phyloP scores from a whole-genome alignment of 2,113 vertebrate genomes.

The Sturnus vulgaris region DNA sequence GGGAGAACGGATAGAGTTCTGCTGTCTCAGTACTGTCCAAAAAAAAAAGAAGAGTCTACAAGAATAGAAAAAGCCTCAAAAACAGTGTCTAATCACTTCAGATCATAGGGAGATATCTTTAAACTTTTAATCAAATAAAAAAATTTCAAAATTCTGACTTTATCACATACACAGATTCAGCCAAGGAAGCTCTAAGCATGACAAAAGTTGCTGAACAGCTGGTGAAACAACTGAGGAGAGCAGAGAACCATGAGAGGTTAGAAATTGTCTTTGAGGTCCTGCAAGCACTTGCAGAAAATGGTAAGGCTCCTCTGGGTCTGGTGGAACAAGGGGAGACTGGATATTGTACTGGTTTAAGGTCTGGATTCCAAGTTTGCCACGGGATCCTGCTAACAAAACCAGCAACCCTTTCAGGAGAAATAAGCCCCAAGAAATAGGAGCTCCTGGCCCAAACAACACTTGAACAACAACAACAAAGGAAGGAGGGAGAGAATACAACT shows the following conservation, averaged over 20 bases:
- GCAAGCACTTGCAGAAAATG: constrained; percentile 82
- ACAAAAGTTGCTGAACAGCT: constrained; percentile 76
- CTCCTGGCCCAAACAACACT: background rate
- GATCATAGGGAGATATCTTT: background rate
- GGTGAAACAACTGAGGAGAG: constrained; percentile 79
- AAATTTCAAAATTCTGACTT: background rate
- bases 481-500: background rate
- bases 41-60: background rate
- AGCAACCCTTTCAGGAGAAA: background rate
- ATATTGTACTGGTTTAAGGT: background rate
- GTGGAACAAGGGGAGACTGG: background rate
- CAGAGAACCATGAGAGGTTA: constrained; percentile 81
- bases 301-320: constrained; percentile 59
- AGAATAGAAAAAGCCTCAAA: background rate
- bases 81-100: background rate
- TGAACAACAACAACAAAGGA: background rate
- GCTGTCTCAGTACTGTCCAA: background rate
- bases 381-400: background rate
- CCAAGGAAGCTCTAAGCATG: constrained; percentile 79
- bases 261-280: constrained; percentile 86
- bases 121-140: background rate
- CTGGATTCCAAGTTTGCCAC: background rate
- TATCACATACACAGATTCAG: constrained; percentile 68
- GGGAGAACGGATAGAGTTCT: background rate
- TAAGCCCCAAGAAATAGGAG: background rate